phyloP scores from a whole-genome alignment of 2,888 invertebrate species.

The Lepidocyrtinus sp. region DNA sequence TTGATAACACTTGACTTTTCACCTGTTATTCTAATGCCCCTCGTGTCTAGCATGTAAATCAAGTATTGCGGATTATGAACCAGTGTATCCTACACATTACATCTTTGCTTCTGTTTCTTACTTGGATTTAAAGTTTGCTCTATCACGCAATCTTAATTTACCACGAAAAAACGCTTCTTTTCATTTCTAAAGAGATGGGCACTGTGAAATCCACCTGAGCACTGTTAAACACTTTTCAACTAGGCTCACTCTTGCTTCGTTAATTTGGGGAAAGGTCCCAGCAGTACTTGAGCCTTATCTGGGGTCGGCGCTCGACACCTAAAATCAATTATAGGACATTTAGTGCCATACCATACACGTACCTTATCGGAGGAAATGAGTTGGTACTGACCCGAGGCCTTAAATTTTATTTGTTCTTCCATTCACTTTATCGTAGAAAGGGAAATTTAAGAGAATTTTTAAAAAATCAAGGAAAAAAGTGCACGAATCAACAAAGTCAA shows the following conservation, averaged over 20 bases:
- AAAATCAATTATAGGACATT: not conserved
- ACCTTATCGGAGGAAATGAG: not conserved
- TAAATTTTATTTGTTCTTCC: not conserved
- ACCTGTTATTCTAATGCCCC: too few relatives aligned
- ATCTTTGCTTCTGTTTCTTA: not conserved
- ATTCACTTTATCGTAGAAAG: too few relatives aligned
- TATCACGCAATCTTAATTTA: slow-evolving; percentile 54
- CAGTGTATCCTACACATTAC: slow-evolving; percentile 9
- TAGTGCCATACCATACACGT: slow-evolving; percentile 6
- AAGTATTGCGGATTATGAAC: not conserved
- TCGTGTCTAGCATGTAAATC: slow-evolving; percentile 19
- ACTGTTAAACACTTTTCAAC: not conserved
- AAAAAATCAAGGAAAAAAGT: too few relatives aligned
- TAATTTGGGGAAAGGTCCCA: not conserved
- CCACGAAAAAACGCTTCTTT: slow-evolving; percentile 33
- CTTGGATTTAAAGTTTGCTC: slow-evolving; percentile 29
- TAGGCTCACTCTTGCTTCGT: not conserved
- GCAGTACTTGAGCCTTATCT: not conserved
- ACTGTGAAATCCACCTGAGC: not conserved
- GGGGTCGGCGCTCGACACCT: not conserved
- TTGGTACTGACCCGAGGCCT: not conserved
- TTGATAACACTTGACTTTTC: slow-evolving; percentile 56
- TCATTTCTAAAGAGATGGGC: slow-evolving; percentile 35
- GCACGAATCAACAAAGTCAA: too few relatives aligned
- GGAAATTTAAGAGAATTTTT: too few relatives aligned